Evolutionary conservation across 2,888 invertebrate genomes (phyloP).

Genomic region (Synanthedon andrenaeformis): DNA sequence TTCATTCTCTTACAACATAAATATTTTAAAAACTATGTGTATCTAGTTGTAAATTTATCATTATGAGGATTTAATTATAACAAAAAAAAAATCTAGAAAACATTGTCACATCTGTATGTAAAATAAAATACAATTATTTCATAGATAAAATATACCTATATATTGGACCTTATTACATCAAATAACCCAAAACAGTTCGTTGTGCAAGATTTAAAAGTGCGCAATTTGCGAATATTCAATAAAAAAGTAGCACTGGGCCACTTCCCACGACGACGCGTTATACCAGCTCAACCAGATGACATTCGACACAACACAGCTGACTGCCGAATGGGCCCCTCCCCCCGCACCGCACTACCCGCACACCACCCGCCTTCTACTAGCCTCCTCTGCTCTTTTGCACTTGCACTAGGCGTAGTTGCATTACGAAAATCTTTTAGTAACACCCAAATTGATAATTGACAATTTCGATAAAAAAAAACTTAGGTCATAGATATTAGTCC

Average conservation of each 20-base stretch:
- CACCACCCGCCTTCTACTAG: conserved; percentile 20
- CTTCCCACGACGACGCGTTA: conserved; percentile 44
- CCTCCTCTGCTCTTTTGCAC: conserved; percentile 30
- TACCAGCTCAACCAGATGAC: conserved; percentile 34
- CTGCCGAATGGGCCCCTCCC: conserved; percentile 43
- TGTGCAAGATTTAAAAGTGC: conserved; percentile 8
- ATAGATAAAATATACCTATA: too few species aligned
- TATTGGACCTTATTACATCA: too few species aligned
- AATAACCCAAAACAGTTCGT: conserved; percentile 5
- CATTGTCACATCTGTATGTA: too few species aligned
- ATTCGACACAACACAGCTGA: conserved; percentile 56
- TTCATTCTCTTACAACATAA: too few species aligned
- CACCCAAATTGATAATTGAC: neutral
- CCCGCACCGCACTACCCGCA: conserved; percentile 22
- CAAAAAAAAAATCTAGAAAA: too few species aligned
- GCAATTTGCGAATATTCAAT: conserved; percentile 29
- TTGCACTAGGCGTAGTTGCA: conserved; percentile 16
- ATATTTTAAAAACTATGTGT: too few species aligned
- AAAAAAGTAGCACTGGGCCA: conserved; percentile 47
- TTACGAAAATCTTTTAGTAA: neutral
- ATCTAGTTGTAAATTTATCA: too few species aligned
- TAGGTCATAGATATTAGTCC: too few species aligned
- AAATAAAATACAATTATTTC: too few species aligned
- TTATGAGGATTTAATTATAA: too few species aligned
- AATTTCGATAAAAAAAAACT: neutral